These are phyloP conservation scores for Seriola dumerili DNA, from an alignment of 2,113 vertebrate genomes.

Conservation along the genomic window DNA sequence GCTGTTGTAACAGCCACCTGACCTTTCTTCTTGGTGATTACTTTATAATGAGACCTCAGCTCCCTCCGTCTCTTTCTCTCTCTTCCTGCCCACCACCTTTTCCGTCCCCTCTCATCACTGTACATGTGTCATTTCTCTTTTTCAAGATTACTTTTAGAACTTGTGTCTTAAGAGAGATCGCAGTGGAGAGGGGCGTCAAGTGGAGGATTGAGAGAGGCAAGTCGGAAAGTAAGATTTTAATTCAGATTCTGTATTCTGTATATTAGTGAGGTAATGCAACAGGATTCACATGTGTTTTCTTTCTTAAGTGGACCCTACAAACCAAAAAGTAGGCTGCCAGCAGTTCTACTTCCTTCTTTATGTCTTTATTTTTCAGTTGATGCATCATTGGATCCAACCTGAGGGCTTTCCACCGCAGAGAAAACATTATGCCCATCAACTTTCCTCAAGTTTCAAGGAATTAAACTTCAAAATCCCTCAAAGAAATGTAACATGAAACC, in stretches of 20 bases:
- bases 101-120: constrained; percentile 5
- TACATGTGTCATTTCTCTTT: constrained; percentile 51
- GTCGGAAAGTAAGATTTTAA: not conserved
- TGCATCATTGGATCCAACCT: not conserved
- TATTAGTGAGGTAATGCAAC: not conserved
- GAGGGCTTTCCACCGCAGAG: not conserved
- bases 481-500: not conserved
- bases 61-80: constrained; percentile 38
- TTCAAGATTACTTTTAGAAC: constrained; percentile 36
- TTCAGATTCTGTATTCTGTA: not conserved
- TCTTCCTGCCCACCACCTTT: constrained; percentile 31
- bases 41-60: constrained; percentile 78
- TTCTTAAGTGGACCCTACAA: not conserved
- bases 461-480: not conserved
- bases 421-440: not conserved
- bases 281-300: not conserved
- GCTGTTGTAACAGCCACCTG: constrained; percentile 75
- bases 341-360: not conserved
- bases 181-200: not conserved
- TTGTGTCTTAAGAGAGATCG: constrained; percentile 7
- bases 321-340: not conserved
- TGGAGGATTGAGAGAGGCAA: not conserved
- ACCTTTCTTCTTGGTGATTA: constrained; percentile 79
- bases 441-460: not conserved
- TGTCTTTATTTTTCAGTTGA: not conserved